Conservation (phyloP, 2,113 vertebrate species). For the Electrona antarctica region DNA sequence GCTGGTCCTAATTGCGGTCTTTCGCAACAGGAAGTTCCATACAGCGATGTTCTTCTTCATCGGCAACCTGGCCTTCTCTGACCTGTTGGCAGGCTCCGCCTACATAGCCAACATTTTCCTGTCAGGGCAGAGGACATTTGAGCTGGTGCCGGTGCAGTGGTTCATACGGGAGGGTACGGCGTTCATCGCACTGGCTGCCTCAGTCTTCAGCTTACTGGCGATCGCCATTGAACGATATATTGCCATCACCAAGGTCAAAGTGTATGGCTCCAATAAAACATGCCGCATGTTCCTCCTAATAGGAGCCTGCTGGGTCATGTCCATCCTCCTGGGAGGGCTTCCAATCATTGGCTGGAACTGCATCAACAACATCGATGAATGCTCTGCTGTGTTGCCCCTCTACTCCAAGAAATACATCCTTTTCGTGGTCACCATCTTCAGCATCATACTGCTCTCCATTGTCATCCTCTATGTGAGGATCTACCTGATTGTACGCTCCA, state of each 20-base stretch:
- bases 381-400: conserved; percentile 91
- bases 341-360: conserved; percentile 98
- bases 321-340: conserved; percentile 86
- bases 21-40: conserved; percentile 93
- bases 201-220: conserved; percentile 92
- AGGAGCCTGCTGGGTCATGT: conserved; percentile 90
- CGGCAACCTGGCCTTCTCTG: conserved; percentile 92
- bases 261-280: conserved; percentile 87
- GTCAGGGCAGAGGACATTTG: conserved; percentile 84
- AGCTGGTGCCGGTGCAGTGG: conserved; percentile 87
- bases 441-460: conserved; percentile 87
- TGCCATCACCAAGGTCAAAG: conserved; percentile 91
- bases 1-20: conserved; percentile 88
- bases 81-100: conserved; percentile 88
- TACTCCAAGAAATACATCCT: conserved; percentile 91
- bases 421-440: conserved; percentile 91
- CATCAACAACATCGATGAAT: conserved; percentile 80
- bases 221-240: conserved; percentile 95
- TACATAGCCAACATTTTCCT: conserved; percentile 91
- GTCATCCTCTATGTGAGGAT: conserved; percentile 90
- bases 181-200: conserved; percentile 91
- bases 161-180: conserved; percentile 93
- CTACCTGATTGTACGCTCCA: conserved; percentile 92
- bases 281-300: conserved; percentile 95
- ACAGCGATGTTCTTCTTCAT: conserved; percentile 97